Conservation (phyloP, 1,140 invertebrate genomes). For the Drosophila lowei region DNA sequence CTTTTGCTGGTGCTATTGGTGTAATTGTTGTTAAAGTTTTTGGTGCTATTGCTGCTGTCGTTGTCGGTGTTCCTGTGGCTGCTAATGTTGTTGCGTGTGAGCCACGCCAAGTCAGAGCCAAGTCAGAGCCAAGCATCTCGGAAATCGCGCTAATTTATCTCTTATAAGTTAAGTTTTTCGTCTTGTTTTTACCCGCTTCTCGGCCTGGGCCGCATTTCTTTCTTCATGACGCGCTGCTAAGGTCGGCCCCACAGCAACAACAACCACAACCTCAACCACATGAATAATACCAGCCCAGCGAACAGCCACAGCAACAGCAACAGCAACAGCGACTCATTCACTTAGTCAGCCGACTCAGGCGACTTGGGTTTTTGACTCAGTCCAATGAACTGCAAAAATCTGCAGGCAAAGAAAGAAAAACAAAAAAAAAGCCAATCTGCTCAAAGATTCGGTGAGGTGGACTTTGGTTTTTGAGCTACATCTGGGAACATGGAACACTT, state of each 20-base stretch:
- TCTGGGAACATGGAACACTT: neutral
- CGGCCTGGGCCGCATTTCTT: conserved; percentile 31
- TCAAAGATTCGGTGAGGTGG: conserved; percentile 21
- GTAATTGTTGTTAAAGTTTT: too few species aligned
- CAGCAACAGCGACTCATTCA: conserved; percentile 64
- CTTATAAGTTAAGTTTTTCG: conserved; percentile 62
- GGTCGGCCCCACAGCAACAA: conserved; percentile 17
- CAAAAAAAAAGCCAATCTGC: conserved; percentile 17
- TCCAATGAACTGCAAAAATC: conserved; percentile 74
- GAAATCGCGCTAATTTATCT: conserved; percentile 74
- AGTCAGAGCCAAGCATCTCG: conserved; percentile 29
- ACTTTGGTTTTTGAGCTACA: conserved; percentile 22
- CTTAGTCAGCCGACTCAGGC: conserved; percentile 64
- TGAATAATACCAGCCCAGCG: conserved; percentile 17
- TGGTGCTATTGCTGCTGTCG: too few species aligned
- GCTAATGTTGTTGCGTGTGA: conserved; percentile 30
- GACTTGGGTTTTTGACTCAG: conserved; percentile 46
- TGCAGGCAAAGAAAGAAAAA: conserved; percentile 26
- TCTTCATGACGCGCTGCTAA: conserved; percentile 23
- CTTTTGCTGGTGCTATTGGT: too few species aligned
- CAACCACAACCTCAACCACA: conserved; percentile 16
- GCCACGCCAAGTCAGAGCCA: conserved; percentile 33
- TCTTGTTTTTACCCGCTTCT: conserved; percentile 31
- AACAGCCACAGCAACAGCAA: neutral
- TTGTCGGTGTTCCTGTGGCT: neutral